Conservation (phyloP, 2,888 invertebrate species). For the Lasioglossum oenotherae region DNA sequence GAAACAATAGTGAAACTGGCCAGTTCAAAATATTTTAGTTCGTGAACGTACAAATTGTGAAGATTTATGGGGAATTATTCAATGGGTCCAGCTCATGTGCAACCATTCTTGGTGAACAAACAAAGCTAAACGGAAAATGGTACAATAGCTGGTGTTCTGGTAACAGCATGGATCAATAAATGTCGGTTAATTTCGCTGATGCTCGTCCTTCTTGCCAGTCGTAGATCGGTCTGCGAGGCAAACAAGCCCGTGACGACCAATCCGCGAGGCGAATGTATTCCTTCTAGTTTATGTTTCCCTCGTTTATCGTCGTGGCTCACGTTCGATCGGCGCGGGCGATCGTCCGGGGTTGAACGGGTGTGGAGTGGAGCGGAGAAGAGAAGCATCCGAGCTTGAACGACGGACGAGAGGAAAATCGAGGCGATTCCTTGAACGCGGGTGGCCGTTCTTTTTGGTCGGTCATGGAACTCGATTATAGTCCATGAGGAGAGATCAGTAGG, state of each 20-base stretch:
- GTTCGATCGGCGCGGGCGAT: background rate
- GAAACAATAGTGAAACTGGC: background rate
- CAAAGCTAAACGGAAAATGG: background rate
- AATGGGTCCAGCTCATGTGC: too few relatives aligned
- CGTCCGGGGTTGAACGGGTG: background rate
- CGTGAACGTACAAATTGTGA: background rate
- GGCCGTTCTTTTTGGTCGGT: conserved; percentile 30
- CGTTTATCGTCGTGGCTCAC: background rate
- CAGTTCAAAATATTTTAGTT: background rate
- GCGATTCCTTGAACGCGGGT: conserved; percentile 44
- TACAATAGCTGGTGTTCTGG: background rate
- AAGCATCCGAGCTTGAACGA: background rate
- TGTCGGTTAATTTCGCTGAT: background rate
- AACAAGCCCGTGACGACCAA: conserved; percentile 20
- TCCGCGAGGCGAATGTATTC: background rate
- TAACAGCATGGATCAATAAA: background rate
- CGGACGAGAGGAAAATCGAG: conserved; percentile 19
- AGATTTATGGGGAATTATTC: background rate
- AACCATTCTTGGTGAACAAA: background rate
- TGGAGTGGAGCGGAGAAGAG: background rate
- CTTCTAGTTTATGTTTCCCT: conserved; percentile 15
- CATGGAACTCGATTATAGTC: conserved; percentile 55
- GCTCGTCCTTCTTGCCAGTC: background rate
- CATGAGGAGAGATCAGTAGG: conserved; percentile 38
- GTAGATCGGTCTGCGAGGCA: background rate